Percentiles rank a stretch among this genome's conserved stretches.
Evolutionary conservation across 2,113 vertebrate genomes (phyloP).

Genomic region (Ornithorhynchus anatinus): DNA sequence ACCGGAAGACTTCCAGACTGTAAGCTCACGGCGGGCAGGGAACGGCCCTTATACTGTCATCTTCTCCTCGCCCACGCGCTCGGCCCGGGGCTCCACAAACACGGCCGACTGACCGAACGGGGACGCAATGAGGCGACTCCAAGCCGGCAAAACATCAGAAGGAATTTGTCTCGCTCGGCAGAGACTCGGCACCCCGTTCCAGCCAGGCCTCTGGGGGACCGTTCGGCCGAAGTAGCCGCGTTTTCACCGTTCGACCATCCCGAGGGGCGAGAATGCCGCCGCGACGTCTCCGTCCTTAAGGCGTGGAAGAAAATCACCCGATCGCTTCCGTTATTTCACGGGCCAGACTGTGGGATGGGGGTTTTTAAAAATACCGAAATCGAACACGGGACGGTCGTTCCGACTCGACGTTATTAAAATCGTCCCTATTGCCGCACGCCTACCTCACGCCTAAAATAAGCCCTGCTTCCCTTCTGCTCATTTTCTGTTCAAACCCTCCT

Average conservation of each 20-base stretch:
- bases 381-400: background rate
- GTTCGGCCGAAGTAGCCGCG: conserved; percentile 8
- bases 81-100: no score
- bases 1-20: no score
- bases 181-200: no score
- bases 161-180: no score
- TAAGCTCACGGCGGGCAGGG: no score
- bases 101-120: no score
- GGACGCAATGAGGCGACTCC: no score
- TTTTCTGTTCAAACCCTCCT: conserved; percentile 95
- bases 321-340: conserved; percentile 8
- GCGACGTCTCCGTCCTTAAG: conserved; percentile 26
- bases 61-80: no score
- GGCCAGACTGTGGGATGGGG: background rate
- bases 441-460: conserved; percentile 94
- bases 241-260: background rate
- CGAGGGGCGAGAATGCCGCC: conserved; percentile 16
- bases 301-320: background rate
- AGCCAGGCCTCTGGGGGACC: no score
- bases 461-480: conserved; percentile 91
- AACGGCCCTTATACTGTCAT: no score
- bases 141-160: no score
- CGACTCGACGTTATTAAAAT: conserved; percentile 35
- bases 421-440: conserved; percentile 42
- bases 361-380: conserved; percentile 20